Conservation (phyloP, 1,140 invertebrate species). For the Penaeus vannamei region DNA sequence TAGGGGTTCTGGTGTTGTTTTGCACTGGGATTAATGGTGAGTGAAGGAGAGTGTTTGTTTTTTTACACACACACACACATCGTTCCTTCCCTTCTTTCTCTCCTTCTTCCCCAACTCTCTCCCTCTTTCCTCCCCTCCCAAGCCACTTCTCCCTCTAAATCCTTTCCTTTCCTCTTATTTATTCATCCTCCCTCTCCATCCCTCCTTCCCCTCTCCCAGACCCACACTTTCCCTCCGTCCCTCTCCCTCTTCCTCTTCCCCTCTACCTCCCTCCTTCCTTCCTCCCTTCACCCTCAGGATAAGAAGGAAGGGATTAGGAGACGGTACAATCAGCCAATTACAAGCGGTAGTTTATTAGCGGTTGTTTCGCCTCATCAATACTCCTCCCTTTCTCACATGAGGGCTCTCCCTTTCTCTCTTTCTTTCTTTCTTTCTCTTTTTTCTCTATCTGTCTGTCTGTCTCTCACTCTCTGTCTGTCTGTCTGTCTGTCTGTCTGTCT, state of each 20-base stretch:
- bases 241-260: background rate
- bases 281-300: background rate
- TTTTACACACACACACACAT: too few relatives aligned
- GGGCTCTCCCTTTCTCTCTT: background rate
- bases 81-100: too few relatives aligned
- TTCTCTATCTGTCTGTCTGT: too few relatives aligned
- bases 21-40: background rate
- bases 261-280: background rate
- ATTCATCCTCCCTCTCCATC: background rate
- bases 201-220: background rate
- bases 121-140: background rate
- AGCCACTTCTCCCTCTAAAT: background rate
- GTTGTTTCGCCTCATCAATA: background rate
- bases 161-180: background rate
- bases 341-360: conserved; percentile 19
- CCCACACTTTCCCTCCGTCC: background rate
- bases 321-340: conserved; percentile 34
- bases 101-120: background rate
- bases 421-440: background rate
- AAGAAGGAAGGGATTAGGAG: conserved; percentile 25
- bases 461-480: too few relatives aligned
- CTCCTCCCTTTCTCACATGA: background rate
- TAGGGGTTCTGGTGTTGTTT: background rate
- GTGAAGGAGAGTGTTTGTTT: background rate
- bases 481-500: too few relatives aligned